Base-by-base conservation (phyloP, 2,888 invertebrate species). In the Cantharis nigra region DNA sequence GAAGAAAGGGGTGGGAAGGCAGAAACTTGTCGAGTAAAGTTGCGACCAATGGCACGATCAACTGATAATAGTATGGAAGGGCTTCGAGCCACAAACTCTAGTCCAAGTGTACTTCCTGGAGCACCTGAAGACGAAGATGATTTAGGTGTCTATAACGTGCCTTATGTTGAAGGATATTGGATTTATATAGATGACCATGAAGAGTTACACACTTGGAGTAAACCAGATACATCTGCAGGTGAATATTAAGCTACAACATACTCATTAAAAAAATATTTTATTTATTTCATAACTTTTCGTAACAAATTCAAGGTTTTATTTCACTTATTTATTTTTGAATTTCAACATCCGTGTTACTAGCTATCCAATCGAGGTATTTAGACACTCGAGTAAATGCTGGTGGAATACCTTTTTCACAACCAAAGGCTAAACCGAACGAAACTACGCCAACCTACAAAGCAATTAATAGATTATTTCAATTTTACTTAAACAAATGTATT, bases 171-270 rank as follows among this genome's bases (percentile, higher is more conserved):
- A 62, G 92, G 92, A 11, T 91, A 92, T 33, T 96, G 96, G 93
- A 92, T 95, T 26, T 93, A 94, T 84, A 92, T 96, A 69, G 93
- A 94, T 1, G 94, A 95, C 81, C 89, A 92, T 70, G 95, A 95
- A 81, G 93, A 93, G 82, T 89, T 92, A 79, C 90, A 90, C 84
- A 92, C 92, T 11, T 93, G 93, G 93, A 91, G 90, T 71, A 90
- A 91, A 82, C 87, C 89, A 81, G 90, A 90, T 79, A 86, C 82
- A 67, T 75, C 82, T 70, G 71, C 63, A 75, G 79, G 79, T 84
- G 80, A 63, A 63, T 78, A n/a, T 69, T 69, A 23, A 70, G 63
- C 9, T 67, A 13, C 18, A 13, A 49, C 10, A 23, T 63, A 3
- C 18, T 14, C 23, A n/a, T 20, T 3, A 13, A 3, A 16, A 70